Percentiles rank a stretch among this genome's conserved stretches.
phyloP scores from a whole-genome alignment of 2,797 vertebrate species.

The Cichlasoma orientale region DNA sequence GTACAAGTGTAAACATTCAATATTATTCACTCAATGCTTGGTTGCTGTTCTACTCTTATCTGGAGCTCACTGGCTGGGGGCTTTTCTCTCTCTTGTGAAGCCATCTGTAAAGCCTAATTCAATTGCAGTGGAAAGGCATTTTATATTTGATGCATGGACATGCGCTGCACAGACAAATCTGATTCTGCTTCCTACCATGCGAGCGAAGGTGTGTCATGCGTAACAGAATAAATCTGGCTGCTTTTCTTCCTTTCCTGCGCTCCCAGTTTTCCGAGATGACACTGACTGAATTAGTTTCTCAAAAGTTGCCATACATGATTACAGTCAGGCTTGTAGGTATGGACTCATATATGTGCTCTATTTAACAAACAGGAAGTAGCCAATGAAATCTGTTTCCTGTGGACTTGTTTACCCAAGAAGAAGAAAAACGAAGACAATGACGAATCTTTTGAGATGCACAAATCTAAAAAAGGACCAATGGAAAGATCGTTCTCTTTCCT shows the following conservation, averaged over 20 bases:
- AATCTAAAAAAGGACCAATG: neutral
- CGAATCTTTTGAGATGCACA: neutral
- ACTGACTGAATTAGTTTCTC: constrained; percentile 14
- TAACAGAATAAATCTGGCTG: neutral
- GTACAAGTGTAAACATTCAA: constrained; percentile 75
- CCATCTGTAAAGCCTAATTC: constrained; percentile 57
- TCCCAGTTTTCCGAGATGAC: constrained; percentile 6
- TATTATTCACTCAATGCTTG: constrained; percentile 53
- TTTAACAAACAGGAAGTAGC: constrained; percentile 58
- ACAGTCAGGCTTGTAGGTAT: neutral
- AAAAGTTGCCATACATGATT: constrained; percentile 9
- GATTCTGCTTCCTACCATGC: constrained; percentile 15
- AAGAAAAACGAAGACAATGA: constrained; percentile 20
- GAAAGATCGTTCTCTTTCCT: neutral
- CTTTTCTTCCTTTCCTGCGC: neutral
- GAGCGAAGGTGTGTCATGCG: constrained; percentile 31
- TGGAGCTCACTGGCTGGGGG: constrained; percentile 37
- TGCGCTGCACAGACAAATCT: constrained; percentile 16
- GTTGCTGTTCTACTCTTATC: constrained; percentile 44
- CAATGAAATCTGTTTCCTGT: constrained; percentile 60
- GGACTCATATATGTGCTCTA: neutral
- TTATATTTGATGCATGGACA: constrained; percentile 53
- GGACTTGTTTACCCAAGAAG: constrained; percentile 55
- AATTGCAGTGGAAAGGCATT: constrained; percentile 35
- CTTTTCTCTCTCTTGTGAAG: constrained; percentile 44